A percentile compares a stretch with the other conserved stretches of the same genome.
These are phyloP conservation scores for Dryoscopus gambensis DNA, from an alignment of 2,113 vertebrate genomes.

Conservation along the genomic window DNA sequence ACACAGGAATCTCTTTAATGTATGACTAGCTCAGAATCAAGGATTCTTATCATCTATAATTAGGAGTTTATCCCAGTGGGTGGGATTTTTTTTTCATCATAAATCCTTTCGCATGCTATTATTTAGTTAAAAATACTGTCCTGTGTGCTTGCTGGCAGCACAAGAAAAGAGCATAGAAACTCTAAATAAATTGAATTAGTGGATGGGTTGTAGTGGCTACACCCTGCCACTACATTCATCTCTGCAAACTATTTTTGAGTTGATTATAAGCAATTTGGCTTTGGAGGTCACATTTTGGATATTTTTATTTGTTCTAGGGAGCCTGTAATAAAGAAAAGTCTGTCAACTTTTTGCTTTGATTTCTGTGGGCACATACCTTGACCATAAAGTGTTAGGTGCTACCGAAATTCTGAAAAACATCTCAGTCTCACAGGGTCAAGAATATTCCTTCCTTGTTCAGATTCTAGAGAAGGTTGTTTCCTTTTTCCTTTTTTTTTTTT, in stretches of 20 bases:
- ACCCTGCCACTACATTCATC: neutral
- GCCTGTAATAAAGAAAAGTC: neutral
- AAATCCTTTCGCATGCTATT: neutral
- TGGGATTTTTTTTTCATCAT: neutral
- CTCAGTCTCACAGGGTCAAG: neutral
- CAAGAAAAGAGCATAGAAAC: neutral
- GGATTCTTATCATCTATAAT: neutral
- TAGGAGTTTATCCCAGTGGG: neutral
- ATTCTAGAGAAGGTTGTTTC: neutral
- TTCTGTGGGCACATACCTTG: neutral
- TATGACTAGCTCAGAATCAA: neutral
- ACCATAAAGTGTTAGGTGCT: neutral
- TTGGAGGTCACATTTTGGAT: neutral
- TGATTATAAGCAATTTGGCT: neutral
- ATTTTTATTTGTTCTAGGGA: neutral
- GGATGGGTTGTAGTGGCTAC: neutral
- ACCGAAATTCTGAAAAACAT: neutral
- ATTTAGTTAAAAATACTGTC: conserved; percentile 4
- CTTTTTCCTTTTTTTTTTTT: no score
- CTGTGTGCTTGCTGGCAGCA: neutral
- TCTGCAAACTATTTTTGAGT: neutral
- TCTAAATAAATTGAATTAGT: neutral
- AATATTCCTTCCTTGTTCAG: neutral
- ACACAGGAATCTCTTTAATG: neutral
- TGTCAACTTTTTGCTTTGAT: neutral